Percentiles rank a stretch among this genome's conserved stretches.
These are phyloP conservation scores for Chelidonichthys spinosus DNA, from an alignment of 2,797 vertebrate species.

Conservation along the genomic window DNA sequence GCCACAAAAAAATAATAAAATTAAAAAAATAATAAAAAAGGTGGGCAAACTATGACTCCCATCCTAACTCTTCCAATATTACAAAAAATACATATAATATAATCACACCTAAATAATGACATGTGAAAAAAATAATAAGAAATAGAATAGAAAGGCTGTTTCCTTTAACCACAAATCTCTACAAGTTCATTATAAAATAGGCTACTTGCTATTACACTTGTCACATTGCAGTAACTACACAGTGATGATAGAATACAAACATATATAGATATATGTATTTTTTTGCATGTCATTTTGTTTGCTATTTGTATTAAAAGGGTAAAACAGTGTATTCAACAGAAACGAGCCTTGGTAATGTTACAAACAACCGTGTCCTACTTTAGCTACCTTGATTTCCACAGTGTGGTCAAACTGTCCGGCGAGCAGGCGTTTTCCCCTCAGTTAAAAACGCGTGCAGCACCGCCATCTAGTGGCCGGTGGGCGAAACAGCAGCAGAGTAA, in stretches of 20 bases:
- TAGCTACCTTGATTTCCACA: conserved; percentile 47
- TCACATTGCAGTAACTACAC: not conserved
- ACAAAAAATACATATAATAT: not conserved
- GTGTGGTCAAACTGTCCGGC: conserved; percentile 50
- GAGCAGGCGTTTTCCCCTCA: conserved; percentile 14
- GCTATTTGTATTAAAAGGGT: not conserved
- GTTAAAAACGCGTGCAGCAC: conserved; percentile 43
- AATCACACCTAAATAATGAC: conserved; percentile 24
- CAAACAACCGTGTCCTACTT: conserved; percentile 39
- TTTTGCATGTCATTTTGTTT: not conserved
- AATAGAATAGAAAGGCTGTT: conserved; percentile 1
- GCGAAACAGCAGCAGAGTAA: not conserved
- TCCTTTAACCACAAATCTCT: not conserved
- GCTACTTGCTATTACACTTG: conserved; percentile 9
- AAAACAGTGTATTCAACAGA: not conserved
- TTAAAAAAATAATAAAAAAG: too few relatives aligned
- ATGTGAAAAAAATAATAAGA: too few relatives aligned
- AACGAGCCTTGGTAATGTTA: not conserved
- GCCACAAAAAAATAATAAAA: too few relatives aligned
- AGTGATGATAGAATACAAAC: not conserved
- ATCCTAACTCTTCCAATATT: not conserved
- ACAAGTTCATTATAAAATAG: not conserved
- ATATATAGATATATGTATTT: not conserved
- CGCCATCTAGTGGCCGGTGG: conserved; percentile 41
- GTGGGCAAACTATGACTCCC: conserved; percentile 7